Evolutionary conservation across 2,888 invertebrate genomes (phyloP), one percentile per base, ranked within the genome.

Genomic region (Leptinotarsa juncta): DNA sequence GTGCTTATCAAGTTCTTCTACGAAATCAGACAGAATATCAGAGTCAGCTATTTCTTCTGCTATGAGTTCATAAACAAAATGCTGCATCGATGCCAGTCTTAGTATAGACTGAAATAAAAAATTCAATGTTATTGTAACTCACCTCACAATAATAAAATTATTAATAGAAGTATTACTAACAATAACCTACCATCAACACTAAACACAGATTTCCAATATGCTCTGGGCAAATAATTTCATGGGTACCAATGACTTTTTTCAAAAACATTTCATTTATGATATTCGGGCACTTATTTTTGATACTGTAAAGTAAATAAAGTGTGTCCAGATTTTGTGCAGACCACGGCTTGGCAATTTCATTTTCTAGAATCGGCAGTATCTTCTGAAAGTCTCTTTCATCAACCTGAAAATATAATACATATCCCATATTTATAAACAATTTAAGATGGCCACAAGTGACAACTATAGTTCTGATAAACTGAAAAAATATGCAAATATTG

Each of bases 1-100:
- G 69, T 85, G 85, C 48, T 87, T 82, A 73, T 92, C 90, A 51
- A 90, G 89, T 48, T 89, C 88, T 14, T 84, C 85, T 91, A 94
- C 92, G 84, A 94, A 93, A 65, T 89, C 79, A 60, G 86, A 80
- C 7, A 92, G 83, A 74, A 90, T 86, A 67, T 90, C 88, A 12
- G 90, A 90, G 72, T 88, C 87, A 0, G 90, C 89, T 67, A 93
- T 86, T 79, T 89, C 88, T 67, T 87, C 87, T 48, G 90, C 90
- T 80, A 94, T 90, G 78, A 90, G 86, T 80, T 91, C 90, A 85
- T 91, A 93, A 62, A 93, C 89, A 26, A 94, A 94, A 86, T 94
- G 94, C 74, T 89, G 89, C 20, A 90, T 86, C 42, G 90, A 89
- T 79, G 89, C 88, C 79, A 91, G 89, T 83, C 91, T 90, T 66